Conservation (phyloP, 2,888 invertebrate genomes). For the Bellardia bayeri region DNA sequence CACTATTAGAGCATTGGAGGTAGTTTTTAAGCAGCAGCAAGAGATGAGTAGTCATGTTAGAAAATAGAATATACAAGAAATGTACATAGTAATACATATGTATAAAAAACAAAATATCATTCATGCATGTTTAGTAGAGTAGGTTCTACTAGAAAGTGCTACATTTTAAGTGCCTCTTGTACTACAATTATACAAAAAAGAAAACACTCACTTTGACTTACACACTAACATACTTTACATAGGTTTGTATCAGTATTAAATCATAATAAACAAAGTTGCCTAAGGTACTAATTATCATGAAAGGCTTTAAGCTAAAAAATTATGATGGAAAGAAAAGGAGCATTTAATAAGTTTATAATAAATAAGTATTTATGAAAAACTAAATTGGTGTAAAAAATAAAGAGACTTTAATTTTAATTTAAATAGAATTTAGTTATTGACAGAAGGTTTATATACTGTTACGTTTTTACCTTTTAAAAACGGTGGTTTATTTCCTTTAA, state of each 20-base stretch:
- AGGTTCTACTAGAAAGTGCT: slow-evolving; percentile 20
- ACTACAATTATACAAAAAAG: background rate
- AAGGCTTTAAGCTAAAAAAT: slow-evolving; percentile 2
- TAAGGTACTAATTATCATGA: background rate
- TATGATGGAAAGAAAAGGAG: background rate
- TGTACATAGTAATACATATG: background rate
- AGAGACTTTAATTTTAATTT: no score
- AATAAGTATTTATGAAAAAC: no score
- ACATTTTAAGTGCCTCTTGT: slow-evolving; percentile 38
- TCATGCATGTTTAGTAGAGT: background rate
- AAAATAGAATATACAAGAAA: background rate
- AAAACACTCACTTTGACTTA: background rate
- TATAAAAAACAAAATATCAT: slow-evolving; percentile 29
- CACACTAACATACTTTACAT: background rate
- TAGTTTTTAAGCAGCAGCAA: slow-evolving; percentile 24
- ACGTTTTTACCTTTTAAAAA: no score
- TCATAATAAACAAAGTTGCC: background rate
- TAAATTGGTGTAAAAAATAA: no score
- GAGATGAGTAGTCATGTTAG: background rate
- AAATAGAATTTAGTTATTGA: no score
- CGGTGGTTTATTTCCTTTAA: no score
- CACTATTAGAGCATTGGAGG: slow-evolving; percentile 40
- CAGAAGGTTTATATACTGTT: no score
- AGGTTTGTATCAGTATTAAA: background rate
- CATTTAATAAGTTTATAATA: background rate